Base-by-base conservation (phyloP, 2,888 invertebrate genomes). In the Amiota minor region DNA sequence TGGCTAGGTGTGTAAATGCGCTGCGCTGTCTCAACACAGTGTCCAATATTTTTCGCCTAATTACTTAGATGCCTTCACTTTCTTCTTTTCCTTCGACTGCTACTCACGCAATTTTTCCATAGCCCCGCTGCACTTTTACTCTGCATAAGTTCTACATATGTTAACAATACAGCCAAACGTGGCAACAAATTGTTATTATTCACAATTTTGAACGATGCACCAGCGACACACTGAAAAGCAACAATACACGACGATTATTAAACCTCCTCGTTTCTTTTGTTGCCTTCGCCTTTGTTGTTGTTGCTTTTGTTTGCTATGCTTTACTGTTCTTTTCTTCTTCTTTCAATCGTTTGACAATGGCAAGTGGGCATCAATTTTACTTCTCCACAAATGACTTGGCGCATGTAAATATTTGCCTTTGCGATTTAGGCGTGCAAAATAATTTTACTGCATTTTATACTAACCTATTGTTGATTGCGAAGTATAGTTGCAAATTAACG, bases 141-240 rank as follows among this genome's bases (percentile, higher is more conserved):
- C 82, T 84, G 87, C 88, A 88, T 88, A 88, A 87, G 87, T 87
- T 87, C 86, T 86, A 85, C 88, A 88, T 88, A 81, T 86, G 82
- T 56, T 83, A 80, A 76, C 6, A 68, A 68, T n/a, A 23, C 67
- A 18, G 9, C n/a, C 65, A 12, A 9, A 16, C 35, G 12, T 45
- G 35, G 11, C n/a, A 62, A 62, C 23, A 14, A 35, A 45, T 62
- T 62, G 11, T 47, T 65, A 47, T 35, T 68, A 20, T 23, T 68
- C 50, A 20, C 16, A 68, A 50, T 68, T 47, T 49, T 45, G 65
- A 18, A 50, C 67, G 67, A 35, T 20, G 23, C 23, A 68, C 50
- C 23, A 68, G 53, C 53, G 53, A 59, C 20, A 6, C 20, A 59
- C 53, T n/a, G 53, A 50, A 1, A 16, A 64, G 50, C 67, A 18